Conservation (phyloP, 1,140 invertebrate genomes). For the Archivesica marissinica region DNA sequence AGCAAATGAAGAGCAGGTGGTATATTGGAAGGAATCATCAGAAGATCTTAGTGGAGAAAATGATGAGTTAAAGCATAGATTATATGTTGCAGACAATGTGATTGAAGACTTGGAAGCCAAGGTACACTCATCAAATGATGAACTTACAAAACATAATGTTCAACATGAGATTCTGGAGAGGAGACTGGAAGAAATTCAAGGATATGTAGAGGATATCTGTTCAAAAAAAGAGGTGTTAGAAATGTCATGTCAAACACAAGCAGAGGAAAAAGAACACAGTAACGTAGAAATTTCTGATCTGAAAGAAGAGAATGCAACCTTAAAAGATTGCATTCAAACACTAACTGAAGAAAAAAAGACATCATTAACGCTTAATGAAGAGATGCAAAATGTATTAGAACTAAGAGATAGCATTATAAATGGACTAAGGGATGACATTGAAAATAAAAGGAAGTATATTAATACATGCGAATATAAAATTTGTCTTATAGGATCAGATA, state of each 20-base stretch:
- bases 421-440: neutral
- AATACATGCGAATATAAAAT: neutral
- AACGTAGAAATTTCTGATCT: neutral
- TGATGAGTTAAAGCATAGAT: constrained; percentile 46
- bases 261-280: neutral
- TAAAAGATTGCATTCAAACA: neutral
- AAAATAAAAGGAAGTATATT: neutral
- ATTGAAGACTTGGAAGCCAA: constrained; percentile 41
- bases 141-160: neutral
- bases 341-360: neutral
- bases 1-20: neutral
- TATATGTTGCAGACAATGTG: constrained; percentile 25
- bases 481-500: neutral
- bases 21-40: constrained; percentile 18
- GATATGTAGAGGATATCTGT: neutral
- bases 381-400: neutral
- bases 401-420: neutral
- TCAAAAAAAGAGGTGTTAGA: neutral
- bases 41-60: constrained; percentile 42
- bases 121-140: constrained; percentile 21
- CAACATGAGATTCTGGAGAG: neutral
- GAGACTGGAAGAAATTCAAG: neutral
- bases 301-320: neutral
- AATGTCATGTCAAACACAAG: neutral
- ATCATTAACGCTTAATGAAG: neutral